A percentile compares a stretch with the other conserved stretches of the same genome.
phyloP scores from a whole-genome alignment of 2,797 vertebrate species.

The Apogon talboti region DNA sequence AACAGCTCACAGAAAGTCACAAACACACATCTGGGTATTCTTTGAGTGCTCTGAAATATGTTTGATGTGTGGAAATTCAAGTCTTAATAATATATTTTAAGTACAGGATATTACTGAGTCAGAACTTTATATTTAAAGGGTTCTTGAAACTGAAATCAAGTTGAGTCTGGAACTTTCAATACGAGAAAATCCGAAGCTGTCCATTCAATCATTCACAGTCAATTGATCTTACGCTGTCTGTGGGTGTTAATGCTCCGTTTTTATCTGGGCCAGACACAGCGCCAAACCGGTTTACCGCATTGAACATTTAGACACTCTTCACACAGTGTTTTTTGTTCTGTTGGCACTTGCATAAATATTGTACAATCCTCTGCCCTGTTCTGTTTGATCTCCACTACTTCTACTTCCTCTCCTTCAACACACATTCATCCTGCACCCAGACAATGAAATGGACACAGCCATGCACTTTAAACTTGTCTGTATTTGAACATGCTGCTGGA shows the following conservation, averaged over 20 bases:
- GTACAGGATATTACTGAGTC: no score
- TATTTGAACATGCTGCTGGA: not conserved
- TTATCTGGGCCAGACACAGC: constrained; percentile 36
- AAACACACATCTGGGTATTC: no score
- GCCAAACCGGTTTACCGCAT: constrained; percentile 26
- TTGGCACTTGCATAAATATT: constrained; percentile 37
- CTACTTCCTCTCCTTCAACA: constrained; percentile 10
- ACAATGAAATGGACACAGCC: not conserved
- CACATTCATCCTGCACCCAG: not conserved
- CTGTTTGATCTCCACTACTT: constrained; percentile 1
- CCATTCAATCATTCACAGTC: not conserved
- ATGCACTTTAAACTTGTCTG: not conserved
- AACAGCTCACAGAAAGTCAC: no score
- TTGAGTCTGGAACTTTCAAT: no score
- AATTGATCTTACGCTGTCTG: constrained; percentile 38
- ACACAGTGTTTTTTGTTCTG: constrained; percentile 19
- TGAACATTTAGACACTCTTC: constrained; percentile 41
- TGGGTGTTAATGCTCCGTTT: constrained; percentile 43
- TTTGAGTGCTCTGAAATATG: no score
- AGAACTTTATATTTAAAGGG: no score
- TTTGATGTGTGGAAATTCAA: no score
- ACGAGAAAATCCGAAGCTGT: no score
- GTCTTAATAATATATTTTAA: no score
- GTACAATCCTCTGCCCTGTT: constrained; percentile 14
- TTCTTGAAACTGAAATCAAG: no score